A percentile compares a stretch with the other conserved stretches of the same genome.
These are phyloP conservation scores for Hafferia zeledoni DNA, from an alignment of 2,797 vertebrate genomes.

Conservation along the genomic window DNA sequence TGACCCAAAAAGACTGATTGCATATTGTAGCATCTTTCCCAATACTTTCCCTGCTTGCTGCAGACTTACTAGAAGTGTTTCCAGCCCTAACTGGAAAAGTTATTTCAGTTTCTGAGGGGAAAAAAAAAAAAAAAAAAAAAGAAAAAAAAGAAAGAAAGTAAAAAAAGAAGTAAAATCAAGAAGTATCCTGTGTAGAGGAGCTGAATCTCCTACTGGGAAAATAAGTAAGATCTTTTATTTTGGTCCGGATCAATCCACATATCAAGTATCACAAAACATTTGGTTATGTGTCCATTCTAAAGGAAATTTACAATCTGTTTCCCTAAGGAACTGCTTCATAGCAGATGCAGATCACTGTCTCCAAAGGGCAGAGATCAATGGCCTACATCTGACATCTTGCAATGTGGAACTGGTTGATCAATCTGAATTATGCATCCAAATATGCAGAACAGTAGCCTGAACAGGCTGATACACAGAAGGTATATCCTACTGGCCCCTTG, in stretches of 20 bases:
- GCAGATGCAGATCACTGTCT: rapidly evolving
- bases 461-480: neutral
- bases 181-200: neutral
- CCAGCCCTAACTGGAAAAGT: neutral
- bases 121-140: neutral
- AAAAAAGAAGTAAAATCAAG: neutral
- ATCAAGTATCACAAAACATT: neutral
- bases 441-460: neutral
- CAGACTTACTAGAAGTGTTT: neutral
- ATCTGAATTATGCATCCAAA: neutral
- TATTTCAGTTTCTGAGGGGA: neutral
- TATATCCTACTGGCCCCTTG: neutral
- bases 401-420: neutral
- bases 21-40: neutral
- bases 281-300: neutral
- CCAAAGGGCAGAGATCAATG: neutral
- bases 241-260: neutral
- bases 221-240: neutral
- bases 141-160: neutral
- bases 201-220: neutral
- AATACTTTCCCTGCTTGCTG: neutral
- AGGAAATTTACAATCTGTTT: neutral
- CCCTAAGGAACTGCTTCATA: neutral
- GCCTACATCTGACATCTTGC: neutral
- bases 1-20: neutral